A percentile compares a stretch with the other conserved stretches of the same genome.
These are phyloP conservation scores for Listrodromus nycthemerus DNA, from an alignment of 2,888 invertebrate genomes.

Conservation along the genomic window DNA sequence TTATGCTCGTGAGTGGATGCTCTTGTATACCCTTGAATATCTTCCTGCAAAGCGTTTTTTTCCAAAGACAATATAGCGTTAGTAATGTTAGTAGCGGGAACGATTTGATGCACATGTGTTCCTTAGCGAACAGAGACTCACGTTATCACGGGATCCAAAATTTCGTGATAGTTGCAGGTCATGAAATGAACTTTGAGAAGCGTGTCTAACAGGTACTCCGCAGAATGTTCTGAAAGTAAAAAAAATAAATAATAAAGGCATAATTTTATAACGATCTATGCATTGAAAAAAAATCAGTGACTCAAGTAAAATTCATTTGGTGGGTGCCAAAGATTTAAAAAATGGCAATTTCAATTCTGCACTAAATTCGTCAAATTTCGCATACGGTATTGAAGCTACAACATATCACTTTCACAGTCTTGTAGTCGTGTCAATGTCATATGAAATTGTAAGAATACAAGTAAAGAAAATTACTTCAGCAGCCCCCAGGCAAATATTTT, in stretches of 20 bases:
- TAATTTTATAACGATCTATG: too few relatives aligned
- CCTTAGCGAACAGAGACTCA: conserved; percentile 73
- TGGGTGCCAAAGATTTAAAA: too few relatives aligned
- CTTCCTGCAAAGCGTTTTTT: conserved; percentile 76
- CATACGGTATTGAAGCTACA: too few relatives aligned
- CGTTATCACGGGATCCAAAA: conserved; percentile 81
- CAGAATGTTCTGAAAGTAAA: conserved; percentile 80
- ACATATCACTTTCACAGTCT: too few relatives aligned
- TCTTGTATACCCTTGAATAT: conserved; percentile 76
- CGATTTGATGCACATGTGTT: neutral
- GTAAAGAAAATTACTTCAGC: too few relatives aligned
- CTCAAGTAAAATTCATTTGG: too few relatives aligned
- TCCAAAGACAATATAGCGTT: conserved; percentile 18
- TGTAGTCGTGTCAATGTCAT: too few relatives aligned
- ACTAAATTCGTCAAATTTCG: too few relatives aligned
- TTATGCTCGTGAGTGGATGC: conserved; percentile 76
- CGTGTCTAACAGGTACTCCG: conserved; percentile 81
- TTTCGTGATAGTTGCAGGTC: conserved; percentile 77
- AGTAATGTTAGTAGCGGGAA: conserved; percentile 23
- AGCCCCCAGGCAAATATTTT: too few relatives aligned
- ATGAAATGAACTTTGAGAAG: conserved; percentile 80
- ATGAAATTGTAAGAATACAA: too few relatives aligned
- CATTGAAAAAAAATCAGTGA: neutral
- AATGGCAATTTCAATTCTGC: too few relatives aligned
- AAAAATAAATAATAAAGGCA: conserved; percentile 16